Base-by-base conservation (phyloP, 2,797 vertebrate species). In the Pseudochromis fuscus region DNA sequence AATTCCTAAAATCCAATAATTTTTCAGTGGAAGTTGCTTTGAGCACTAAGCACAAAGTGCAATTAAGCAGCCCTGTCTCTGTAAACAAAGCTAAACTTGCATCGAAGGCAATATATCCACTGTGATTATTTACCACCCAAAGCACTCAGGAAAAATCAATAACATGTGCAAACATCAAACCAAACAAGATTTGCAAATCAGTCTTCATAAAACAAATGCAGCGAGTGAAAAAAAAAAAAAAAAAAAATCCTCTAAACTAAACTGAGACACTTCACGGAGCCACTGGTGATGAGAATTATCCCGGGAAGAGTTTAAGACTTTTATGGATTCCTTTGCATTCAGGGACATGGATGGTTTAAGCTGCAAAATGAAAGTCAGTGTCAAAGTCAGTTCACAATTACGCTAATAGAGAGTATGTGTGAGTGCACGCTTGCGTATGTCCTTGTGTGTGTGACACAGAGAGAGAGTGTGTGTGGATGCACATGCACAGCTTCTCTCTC, bases 141-240 rank as follows among this genome's bases (percentile, higher is more conserved):
- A 87, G 86, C 82, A 72, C 82, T 91, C 81, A 73, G 88, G 27
- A 78, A 81, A 87, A 93, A 91, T 93, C 93, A 91, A 93, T 93
- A 92, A 93, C 87, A 91, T 61, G 82, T 80, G 84, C 89, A 93
- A 92, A 92, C 85, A 91, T 89, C 78, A 84, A 82, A 87, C 79
- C 83, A 90, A 91, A 92, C 83, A 88, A 45, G 75, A 88, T 89
- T 89, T 80, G 61, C 42, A 85, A 89, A 88, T 82, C 80, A 63
- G 79, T 79, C 65, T 53, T 87, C 71, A 84, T 87, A 84, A 90
- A 91, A 83, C 57, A 86, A 84, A 85, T 65, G 53, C 30, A 51
- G 11, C 63, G 57, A 12, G 45, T 50, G 30, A 28, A 72, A 37
- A 16, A 15, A 19, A 35, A 35, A 6, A 33, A 18, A 11, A 51